Evolutionary conservation across 2,888 invertebrate species (phyloP).

Genomic region (Hypsopygia costalis): DNA sequence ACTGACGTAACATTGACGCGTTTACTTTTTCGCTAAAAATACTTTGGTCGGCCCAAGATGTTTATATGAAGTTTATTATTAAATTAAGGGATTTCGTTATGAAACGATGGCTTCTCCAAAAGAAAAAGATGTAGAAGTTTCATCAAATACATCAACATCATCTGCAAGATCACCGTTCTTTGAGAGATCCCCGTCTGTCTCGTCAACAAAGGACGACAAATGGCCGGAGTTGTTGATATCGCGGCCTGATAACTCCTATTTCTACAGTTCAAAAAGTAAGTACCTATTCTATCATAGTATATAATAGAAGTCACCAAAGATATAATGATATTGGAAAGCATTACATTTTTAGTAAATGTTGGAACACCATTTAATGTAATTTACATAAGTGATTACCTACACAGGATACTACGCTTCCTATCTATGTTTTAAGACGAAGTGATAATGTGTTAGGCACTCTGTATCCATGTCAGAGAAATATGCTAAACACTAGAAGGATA

Average conservation of each 20-base stretch:
- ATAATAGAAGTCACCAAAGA: too few species aligned
- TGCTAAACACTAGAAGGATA: too few species aligned
- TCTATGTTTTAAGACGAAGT: too few species aligned
- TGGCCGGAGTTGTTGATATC: conserved; percentile 75
- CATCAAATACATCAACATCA: conserved; percentile 56
- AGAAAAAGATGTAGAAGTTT: conserved; percentile 49
- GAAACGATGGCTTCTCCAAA: conserved; percentile 57
- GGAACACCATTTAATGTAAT: too few species aligned
- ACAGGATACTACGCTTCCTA: too few species aligned
- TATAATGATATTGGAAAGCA: too few species aligned
- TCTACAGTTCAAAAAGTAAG: conserved; percentile 67
- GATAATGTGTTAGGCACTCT: too few species aligned
- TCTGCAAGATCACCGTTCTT: conserved; percentile 52
- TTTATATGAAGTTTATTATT: conserved; percentile 12
- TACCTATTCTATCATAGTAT: too few species aligned
- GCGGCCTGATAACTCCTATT: conserved; percentile 65
- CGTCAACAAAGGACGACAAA: conserved; percentile 64
- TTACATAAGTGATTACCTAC: too few species aligned
- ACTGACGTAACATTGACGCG: conserved; percentile 22
- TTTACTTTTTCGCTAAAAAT: conserved; percentile 25
- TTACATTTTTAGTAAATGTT: too few species aligned
- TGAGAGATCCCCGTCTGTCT: conserved; percentile 61
- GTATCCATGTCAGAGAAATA: too few species aligned
- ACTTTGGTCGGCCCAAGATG: too few species aligned
- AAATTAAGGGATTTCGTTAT: conserved; percentile 21